These are phyloP conservation scores for Camponotus floridanus DNA, from an alignment of 1,140 invertebrate genomes.

Conservation along the genomic window DNA sequence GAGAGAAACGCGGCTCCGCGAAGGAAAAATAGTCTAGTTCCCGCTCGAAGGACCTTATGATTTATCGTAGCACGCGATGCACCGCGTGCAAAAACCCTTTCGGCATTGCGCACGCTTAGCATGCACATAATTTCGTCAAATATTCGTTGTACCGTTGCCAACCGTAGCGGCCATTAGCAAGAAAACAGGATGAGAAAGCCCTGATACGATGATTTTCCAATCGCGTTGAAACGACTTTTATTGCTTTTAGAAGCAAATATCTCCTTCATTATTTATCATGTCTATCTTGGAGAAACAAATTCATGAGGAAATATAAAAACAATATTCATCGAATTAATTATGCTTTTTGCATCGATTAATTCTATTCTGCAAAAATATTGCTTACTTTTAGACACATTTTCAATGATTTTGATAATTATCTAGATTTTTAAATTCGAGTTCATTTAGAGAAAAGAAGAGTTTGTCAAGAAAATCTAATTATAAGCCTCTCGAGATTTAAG, in stretches of 20 bases:
- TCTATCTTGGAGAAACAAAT: background rate
- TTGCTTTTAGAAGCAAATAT: background rate
- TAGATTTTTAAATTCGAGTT: background rate
- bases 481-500: background rate
- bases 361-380: background rate
- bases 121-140: conserved; percentile 66
- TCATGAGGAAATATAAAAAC: background rate
- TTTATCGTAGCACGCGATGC: conserved; percentile 42
- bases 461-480: background rate
- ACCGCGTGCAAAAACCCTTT: conserved; percentile 30
- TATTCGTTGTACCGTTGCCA: conserved; percentile 54
- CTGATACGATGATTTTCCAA: conserved; percentile 19
- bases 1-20: background rate
- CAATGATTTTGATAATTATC: background rate
- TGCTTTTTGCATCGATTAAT: background rate
- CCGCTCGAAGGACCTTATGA: conserved; percentile 35
- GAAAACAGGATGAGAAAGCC: conserved; percentile 5
- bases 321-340: background rate
- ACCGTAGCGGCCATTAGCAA: conserved; percentile 11
- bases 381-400: background rate
- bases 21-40: background rate
- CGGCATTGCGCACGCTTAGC: conserved; percentile 29
- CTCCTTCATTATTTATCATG: background rate
- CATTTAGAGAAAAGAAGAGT: background rate
- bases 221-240: conserved; percentile 5